These are phyloP conservation scores for Choristoneura rosaceana DNA, from an alignment of 2,888 invertebrate species.

Conservation along the genomic window DNA sequence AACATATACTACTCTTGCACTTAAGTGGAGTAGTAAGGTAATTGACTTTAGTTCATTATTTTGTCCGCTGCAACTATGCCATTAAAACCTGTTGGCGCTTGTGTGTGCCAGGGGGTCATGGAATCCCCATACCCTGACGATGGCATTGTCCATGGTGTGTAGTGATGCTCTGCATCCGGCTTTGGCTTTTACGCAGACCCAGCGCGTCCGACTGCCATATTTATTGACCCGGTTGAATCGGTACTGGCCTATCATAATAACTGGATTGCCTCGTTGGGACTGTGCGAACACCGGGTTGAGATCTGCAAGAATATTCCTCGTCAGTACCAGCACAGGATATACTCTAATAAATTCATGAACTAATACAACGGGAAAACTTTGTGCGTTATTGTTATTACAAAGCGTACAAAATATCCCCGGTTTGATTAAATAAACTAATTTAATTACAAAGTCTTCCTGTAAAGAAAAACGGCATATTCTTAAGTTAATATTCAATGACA, in stretches of 20 bases:
- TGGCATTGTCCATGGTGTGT: constrained; percentile 79
- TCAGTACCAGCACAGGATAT: constrained; percentile 49
- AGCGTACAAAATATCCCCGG: background rate
- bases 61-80: background rate
- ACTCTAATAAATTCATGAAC: background rate
- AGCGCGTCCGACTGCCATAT: constrained; percentile 74
- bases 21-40: background rate
- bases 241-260: constrained; percentile 81
- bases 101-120: constrained; percentile 78
- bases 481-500: no score
- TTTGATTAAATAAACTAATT: background rate
- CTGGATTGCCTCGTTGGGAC: constrained; percentile 79
- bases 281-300: constrained; percentile 77
- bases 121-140: constrained; percentile 80
- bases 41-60: background rate
- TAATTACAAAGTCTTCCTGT: background rate
- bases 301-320: constrained; percentile 65
- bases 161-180: constrained; percentile 79
- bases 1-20: background rate
- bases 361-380: background rate
- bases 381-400: background rate
- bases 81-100: constrained; percentile 74
- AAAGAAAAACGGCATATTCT: no score
- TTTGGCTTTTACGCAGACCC: constrained; percentile 82
- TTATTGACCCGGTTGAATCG: constrained; percentile 80